Base-by-base conservation (phyloP, 2,113 vertebrate species). In the Ameiurus melas region DNA sequence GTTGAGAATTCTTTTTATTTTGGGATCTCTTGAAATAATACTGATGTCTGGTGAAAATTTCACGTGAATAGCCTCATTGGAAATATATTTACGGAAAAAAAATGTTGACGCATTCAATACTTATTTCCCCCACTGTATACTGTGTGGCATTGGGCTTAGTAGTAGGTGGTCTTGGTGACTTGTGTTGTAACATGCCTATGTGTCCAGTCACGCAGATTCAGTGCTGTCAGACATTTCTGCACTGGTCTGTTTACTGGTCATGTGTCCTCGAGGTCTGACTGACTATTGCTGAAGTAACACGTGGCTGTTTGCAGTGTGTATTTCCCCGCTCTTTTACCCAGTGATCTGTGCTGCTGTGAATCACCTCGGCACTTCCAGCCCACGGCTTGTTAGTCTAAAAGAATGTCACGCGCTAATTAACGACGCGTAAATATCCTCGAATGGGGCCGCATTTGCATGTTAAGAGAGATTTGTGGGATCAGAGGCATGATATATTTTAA, bases 351-450 rank as follows among this genome's bases (percentile, higher is more conserved):
- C 91, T 90, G 94, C 89, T 89, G 85, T 86, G 92, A 89, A 93
- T 95, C 96, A 95, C 93, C 92, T 95, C 95, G 94, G 96, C 95
- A 94, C 94, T 94, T 94, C 92, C 90, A 87, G 95, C 95, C 94
- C 95, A 95, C 92, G 95, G 96, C 97, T 98, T 96, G 97, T 98
- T 98, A 97, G 96, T 95, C 94, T 96, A 92, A 97, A 97, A 96
- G 96, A 97, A 97, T 97, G 96, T 95, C 96, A 96, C 88, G 94
- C 94, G 95, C 97, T 97, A 98, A 98, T 98, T 98, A 99, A 97
- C 97, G 97, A 97, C 96, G 96, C 97, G 97, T 98, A 97, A 98
- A 98, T 98, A 97, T 97, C 97, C 96, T 97, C 96, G 95, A 97
- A 97, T 96, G 96, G 96, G 80, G 95, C 96, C 86, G 36, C 96